These are phyloP conservation scores for Megastigmus dorsalis DNA, from an alignment of 2,888 invertebrate genomes.

Conservation along the genomic window DNA sequence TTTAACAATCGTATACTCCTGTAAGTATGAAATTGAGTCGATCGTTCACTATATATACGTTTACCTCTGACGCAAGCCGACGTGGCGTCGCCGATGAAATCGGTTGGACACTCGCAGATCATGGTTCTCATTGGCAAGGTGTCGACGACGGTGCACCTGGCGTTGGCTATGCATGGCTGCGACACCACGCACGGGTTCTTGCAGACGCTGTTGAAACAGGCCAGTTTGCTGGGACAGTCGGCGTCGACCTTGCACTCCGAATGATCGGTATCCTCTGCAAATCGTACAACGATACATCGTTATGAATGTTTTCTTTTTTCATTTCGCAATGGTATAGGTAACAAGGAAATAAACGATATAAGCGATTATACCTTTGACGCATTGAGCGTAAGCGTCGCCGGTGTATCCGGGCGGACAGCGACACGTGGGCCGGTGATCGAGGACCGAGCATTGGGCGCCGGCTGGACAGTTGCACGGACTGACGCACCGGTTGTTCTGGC, in stretches of 20 bases:
- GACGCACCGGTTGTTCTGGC: conserved; percentile 85
- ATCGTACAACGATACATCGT: too few species aligned
- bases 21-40: too few species aligned
- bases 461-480: conserved; percentile 91
- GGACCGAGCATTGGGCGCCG: conserved; percentile 84
- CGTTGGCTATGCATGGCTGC: conserved; percentile 86
- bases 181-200: conserved; percentile 87
- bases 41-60: too few species aligned
- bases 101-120: conserved; percentile 89
- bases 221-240: conserved; percentile 89
- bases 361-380: conserved; percentile 77
- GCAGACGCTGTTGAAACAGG: conserved; percentile 87
- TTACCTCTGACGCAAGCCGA: conserved; percentile 88
- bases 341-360: too few species aligned
- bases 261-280: conserved; percentile 76
- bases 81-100: conserved; percentile 90
- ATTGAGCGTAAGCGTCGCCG: conserved; percentile 85
- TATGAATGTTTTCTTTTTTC: too few species aligned
- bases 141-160: conserved; percentile 89
- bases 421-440: conserved; percentile 85
- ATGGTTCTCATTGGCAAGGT: conserved; percentile 91
- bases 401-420: conserved; percentile 88
- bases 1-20: too few species aligned
- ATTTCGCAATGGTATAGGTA: too few species aligned
- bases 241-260: conserved; percentile 86